Conservation (phyloP, 1,140 invertebrate species). For the Triops longicaudatus region DNA sequence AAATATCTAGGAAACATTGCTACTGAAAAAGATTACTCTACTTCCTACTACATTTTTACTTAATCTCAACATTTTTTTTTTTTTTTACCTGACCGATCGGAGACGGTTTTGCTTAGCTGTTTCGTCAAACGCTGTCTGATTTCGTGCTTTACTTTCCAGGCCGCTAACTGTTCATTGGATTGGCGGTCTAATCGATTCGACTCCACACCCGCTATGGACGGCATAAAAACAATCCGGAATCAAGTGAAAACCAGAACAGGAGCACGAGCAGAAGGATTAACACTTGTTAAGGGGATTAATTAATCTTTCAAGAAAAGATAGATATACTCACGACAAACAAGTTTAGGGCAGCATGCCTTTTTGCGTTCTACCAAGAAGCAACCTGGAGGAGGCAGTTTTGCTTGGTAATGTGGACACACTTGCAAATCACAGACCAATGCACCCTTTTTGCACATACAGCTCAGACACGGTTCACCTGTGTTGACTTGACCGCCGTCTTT, state of each 20-base stretch:
- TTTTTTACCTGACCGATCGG: slow-evolving; percentile 25
- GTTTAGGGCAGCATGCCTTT: slow-evolving; percentile 61
- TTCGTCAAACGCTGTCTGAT: slow-evolving; percentile 20
- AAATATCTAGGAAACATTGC: slow-evolving; percentile 13
- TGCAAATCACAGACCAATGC: slow-evolving; percentile 64
- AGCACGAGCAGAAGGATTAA: no score
- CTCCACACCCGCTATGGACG: neutral
- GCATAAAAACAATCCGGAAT: neutral
- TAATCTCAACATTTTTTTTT: no score
- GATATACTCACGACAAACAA: slow-evolving; percentile 54
- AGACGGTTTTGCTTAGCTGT: slow-evolving; percentile 22
- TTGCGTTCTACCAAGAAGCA: slow-evolving; percentile 58
- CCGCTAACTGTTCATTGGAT: slow-evolving; percentile 22
- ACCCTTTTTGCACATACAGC: slow-evolving; percentile 60
- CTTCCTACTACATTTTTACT: no score
- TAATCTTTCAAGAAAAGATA: neutral
- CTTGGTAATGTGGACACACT: slow-evolving; percentile 61
- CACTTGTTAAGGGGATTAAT: neutral
- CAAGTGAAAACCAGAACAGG: neutral
- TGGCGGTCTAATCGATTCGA: slow-evolving; percentile 29
- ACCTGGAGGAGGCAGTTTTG: slow-evolving; percentile 54
- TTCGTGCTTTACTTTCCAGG: slow-evolving; percentile 22
- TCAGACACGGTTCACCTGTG: slow-evolving; percentile 64
- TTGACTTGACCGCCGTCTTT: slow-evolving; percentile 41
- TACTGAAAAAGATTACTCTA: slow-evolving; percentile 3